Conservation (phyloP, 1,140 invertebrate species). For the Euura saliciscinereae region DNA sequence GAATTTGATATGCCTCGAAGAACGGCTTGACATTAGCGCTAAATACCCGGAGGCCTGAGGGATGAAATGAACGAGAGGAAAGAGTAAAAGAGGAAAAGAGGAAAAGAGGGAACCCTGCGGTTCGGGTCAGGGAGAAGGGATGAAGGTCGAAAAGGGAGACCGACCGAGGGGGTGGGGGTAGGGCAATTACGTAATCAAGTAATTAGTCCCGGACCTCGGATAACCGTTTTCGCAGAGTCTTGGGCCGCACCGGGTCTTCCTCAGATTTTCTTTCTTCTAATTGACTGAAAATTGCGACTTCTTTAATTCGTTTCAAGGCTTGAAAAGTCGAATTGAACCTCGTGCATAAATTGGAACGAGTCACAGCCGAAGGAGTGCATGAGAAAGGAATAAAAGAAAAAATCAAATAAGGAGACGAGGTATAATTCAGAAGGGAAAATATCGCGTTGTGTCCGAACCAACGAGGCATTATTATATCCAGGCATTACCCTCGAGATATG, state of each 20-base stretch:
- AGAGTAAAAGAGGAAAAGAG: not conserved
- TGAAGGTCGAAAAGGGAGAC: not conserved
- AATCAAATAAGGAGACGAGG: not conserved
- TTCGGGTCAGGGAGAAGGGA: too few species aligned
- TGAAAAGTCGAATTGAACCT: too few species aligned
- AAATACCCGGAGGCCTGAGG: not conserved
- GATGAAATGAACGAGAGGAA: not conserved
- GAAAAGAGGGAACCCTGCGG: not conserved
- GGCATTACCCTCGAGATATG: conserved; percentile 5
- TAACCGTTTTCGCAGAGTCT: conserved; percentile 42
- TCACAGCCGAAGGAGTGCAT: too few species aligned
- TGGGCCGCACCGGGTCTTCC: not conserved
- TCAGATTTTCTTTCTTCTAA: too few species aligned
- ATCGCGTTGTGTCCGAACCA: not conserved
- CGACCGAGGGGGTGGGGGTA: conserved; percentile 33
- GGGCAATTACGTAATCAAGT: conserved; percentile 58
- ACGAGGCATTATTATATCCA: conserved; percentile 7
- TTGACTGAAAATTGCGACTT: not conserved
- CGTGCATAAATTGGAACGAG: too few species aligned
- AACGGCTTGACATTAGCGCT: conserved; percentile 1
- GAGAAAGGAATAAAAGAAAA: too few species aligned
- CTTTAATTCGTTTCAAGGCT: not conserved
- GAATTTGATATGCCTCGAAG: not conserved
- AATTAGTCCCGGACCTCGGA: conserved; percentile 55
- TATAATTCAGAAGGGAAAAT: not conserved